A percentile compares a stretch with the other conserved stretches of the same genome.
Evolutionary conservation across 1,140 invertebrate species (phyloP).

Genomic region (Phortica variegata): DNA sequence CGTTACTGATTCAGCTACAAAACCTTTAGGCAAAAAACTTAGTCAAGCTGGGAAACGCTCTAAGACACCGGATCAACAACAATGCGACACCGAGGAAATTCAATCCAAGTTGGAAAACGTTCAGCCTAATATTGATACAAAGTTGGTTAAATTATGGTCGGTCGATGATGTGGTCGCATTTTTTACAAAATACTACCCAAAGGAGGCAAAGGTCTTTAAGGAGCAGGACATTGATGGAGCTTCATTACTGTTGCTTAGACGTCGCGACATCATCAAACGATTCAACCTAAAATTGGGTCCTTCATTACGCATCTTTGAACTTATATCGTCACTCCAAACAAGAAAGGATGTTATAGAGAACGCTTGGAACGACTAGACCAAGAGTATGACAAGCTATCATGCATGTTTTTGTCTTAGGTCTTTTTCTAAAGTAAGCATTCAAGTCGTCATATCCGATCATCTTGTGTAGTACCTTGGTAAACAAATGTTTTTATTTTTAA

Average conservation of each 20-base stretch:
- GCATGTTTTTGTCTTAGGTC: constrained; percentile 1
- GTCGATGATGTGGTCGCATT: constrained; percentile 39
- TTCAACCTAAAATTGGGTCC: constrained; percentile 46
- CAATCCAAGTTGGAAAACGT: not conserved
- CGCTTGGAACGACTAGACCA: constrained; percentile 26
- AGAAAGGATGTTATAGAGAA: constrained; percentile 24
- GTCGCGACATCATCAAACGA: constrained; percentile 39
- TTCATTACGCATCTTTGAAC: constrained; percentile 39
- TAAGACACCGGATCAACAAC: no score
- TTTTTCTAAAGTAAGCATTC: not conserved
- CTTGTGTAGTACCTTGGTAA: constrained; percentile 2
- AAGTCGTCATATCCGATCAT: constrained; percentile 14
- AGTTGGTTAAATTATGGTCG: constrained; percentile 27
- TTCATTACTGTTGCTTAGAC: constrained; percentile 41
- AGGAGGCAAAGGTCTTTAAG: constrained; percentile 34
- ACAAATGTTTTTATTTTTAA: no score
- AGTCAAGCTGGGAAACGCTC: no score
- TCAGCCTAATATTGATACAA: not conserved
- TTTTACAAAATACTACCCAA: constrained; percentile 33
- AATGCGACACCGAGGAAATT: not conserved
- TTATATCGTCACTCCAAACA: constrained; percentile 36
- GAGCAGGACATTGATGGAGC: constrained; percentile 47
- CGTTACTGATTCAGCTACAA: no score
- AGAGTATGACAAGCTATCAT: no score
- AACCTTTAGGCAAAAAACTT: no score